Conservation (phyloP, 2,113 vertebrate species). For the Pelvicachromis taeniatus region DNA sequence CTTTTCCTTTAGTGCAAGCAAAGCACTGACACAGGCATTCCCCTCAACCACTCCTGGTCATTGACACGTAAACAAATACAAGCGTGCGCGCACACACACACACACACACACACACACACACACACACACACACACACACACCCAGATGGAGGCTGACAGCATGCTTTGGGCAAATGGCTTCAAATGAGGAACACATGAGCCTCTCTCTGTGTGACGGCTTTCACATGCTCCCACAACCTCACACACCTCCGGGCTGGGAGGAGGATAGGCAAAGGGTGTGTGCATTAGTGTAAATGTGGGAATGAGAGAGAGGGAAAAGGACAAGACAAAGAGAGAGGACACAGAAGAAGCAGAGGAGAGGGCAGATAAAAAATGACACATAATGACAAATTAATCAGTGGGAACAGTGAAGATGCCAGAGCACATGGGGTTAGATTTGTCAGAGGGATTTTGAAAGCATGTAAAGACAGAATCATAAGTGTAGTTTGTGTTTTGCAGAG, state of each 20-base stretch:
- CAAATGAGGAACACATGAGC: conserved; percentile 70
- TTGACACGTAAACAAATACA: conserved; percentile 62
- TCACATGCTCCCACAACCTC: conserved; percentile 65
- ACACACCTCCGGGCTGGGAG: conserved; percentile 49
- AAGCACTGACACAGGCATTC: conserved; percentile 38
- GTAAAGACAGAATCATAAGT: background rate
- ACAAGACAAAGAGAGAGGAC: background rate
- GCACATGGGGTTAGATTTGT: background rate
- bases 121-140: conserved; percentile 25
- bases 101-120: conserved; percentile 21
- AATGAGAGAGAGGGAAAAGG: background rate
- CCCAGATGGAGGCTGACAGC: conserved; percentile 73
- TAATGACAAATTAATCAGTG: background rate
- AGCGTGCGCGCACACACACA: too few relatives aligned
- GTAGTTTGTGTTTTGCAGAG: background rate
- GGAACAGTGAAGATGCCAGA: background rate
- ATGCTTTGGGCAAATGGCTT: conserved; percentile 67
- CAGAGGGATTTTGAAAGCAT: background rate
- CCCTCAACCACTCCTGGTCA: conserved; percentile 55
- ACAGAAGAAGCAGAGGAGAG: background rate
- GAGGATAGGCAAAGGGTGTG: background rate
- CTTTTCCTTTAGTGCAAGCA: conserved; percentile 13
- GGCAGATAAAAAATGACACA: background rate
- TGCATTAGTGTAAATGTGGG: background rate
- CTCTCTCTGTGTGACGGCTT: conserved; percentile 61